Base-by-base conservation (phyloP, 2,888 invertebrate genomes). In the Drosophila mimica region DNA sequence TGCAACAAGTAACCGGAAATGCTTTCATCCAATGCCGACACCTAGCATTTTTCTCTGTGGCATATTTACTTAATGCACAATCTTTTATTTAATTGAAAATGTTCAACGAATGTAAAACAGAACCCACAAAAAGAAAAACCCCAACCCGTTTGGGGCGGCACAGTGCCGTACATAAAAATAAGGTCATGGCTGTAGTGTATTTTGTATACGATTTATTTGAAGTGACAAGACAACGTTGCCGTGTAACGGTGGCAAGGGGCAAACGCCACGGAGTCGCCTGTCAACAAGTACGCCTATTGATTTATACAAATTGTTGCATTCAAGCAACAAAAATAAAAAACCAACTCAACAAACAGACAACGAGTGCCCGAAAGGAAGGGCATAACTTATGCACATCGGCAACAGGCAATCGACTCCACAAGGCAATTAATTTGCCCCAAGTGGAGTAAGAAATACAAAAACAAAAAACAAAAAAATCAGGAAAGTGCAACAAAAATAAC, bases 241-340 rank as follows among this genome's bases (percentile, higher is more conserved):
- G 54, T 59, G 56, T 66, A 76, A 69, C 62, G 73, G 77, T 73
- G 62, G 59, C 65, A 53, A 38, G 49, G 57, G 61, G 65, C 69
- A 38, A 31, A 30, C 56, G 57, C 46, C 57, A 52, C 33, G 51
- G 48, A 62, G 71, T 76, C 76, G 77, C 81, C 83, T 82, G 87
- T 83, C 83, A 79, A 69, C 83, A 70, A 83, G 77, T 75, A 83
- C 77, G 64, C 52, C 48, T 81, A 83, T 83, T 83, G 83, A 83
- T 83, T 83, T 83, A 86, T 79, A 83, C 72, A 77, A 86, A 86
- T 81, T 72, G 79, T 81, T 79, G 81, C 70, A 65, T 79, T 67
- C 38, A 65, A 56, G 8, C 5, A 28, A 54, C 17, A 17, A 28
- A n/a, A 52, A 31, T 3, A 8, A 4, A 15, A 53, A 25, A 31